Percentiles rank a stretch among this genome's conserved stretches.
phyloP scores from a whole-genome alignment of 2,113 vertebrate genomes.

The Tichodroma muraria region DNA sequence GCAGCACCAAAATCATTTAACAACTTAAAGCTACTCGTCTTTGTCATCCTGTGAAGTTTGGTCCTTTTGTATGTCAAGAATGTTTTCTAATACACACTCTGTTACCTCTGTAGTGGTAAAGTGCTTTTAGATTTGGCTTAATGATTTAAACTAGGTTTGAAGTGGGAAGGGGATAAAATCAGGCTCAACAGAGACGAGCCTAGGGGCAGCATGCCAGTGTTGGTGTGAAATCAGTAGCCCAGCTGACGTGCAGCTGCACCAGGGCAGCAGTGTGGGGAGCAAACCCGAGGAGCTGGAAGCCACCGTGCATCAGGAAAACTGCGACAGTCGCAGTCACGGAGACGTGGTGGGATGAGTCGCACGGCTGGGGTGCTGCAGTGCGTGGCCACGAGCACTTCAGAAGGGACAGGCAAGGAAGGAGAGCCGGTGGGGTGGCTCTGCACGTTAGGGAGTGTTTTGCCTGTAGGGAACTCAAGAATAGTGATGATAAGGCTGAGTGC shows the following conservation, averaged over 20 bases:
- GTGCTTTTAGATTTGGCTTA: not conserved
- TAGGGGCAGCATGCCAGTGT: too few species aligned
- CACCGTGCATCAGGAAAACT: not conserved
- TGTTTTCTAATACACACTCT: not conserved
- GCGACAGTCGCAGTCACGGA: accelerated
- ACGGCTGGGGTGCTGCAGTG: not conserved
- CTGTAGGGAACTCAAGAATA: not conserved
- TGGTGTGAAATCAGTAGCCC: not conserved
- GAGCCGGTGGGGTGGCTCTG: not conserved
- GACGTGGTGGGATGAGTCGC: accelerated
- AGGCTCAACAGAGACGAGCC: not conserved
- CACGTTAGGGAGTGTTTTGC: not conserved
- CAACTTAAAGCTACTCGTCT: not conserved
- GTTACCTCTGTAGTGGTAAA: not conserved
- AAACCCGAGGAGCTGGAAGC: not conserved
- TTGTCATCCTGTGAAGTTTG: not conserved
- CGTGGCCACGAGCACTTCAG: not conserved
- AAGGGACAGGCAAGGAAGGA: not conserved
- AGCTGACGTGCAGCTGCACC: not conserved
- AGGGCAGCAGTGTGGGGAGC: not conserved
- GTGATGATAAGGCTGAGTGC: not conserved
- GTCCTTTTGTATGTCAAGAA: not conserved
- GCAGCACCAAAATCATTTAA: not conserved
- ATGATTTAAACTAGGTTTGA: not conserved
- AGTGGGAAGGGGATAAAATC: not conserved